These are phyloP conservation scores for Diprion similis DNA, from an alignment of 1,140 invertebrate genomes.

Conservation along the genomic window DNA sequence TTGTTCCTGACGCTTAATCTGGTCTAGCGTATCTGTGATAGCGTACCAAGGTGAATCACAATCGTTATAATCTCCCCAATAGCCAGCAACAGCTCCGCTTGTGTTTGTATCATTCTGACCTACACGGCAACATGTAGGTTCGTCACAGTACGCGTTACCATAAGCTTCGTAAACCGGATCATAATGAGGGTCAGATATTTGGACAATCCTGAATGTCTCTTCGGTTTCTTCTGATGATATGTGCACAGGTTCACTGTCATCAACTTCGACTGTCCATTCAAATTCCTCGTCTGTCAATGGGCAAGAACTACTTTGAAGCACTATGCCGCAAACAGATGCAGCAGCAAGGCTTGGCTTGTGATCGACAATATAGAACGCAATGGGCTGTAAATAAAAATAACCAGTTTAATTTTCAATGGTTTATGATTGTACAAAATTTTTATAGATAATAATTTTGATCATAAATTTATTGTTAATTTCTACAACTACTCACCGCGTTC, in stretches of 20 bases:
- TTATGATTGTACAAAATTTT: neutral
- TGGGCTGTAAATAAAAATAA: constrained; percentile 58
- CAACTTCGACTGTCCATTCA: constrained; percentile 66
- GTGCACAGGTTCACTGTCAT: constrained; percentile 34
- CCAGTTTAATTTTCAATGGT: too few species aligned
- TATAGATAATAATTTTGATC: neutral
- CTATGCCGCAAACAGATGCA: constrained; percentile 62
- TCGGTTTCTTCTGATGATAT: constrained; percentile 21
- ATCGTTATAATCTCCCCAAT: constrained; percentile 78
- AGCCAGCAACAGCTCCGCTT: constrained; percentile 66
- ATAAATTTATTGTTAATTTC: constrained; percentile 3
- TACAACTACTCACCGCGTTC: constrained; percentile 60
- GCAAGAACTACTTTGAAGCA: constrained; percentile 60
- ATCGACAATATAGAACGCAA: constrained; percentile 65
- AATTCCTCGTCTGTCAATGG: constrained; percentile 47
- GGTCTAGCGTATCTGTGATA: constrained; percentile 67
- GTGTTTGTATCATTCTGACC: constrained; percentile 56
- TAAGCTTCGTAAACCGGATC: constrained; percentile 75
- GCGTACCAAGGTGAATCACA: constrained; percentile 78
- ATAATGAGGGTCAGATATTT: constrained; percentile 83
- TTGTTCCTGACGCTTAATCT: constrained; percentile 61
- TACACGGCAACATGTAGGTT: constrained; percentile 81
- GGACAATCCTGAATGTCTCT: constrained; percentile 66
- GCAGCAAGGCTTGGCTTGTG: constrained; percentile 56
- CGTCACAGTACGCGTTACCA: constrained; percentile 72